phyloP scores from a whole-genome alignment of 2,888 invertebrate species.

The Sarcophaga rosellei region DNA sequence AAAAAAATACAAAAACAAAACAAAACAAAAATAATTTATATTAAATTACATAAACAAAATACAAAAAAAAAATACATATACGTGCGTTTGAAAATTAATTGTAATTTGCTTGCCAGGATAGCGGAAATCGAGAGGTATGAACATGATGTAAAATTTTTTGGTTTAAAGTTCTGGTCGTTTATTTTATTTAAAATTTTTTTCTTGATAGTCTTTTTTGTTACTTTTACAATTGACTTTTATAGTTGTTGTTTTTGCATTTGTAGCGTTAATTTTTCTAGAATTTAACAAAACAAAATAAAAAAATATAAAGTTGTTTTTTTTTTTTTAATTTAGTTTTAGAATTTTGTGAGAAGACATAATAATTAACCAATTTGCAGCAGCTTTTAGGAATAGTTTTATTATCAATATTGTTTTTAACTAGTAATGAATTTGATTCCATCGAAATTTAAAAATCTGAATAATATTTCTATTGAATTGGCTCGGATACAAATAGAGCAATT shows the following conservation, averaged over 20 bases:
- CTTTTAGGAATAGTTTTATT: too few species aligned
- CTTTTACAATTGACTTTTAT: neutral
- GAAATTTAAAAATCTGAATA: too few species aligned
- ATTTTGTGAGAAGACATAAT: neutral
- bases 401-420: too few species aligned
- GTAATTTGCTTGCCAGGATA: slow-evolving; percentile 84
- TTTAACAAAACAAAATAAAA: neutral
- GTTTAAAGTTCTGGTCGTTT: slow-evolving; percentile 35
- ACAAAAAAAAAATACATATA: slow-evolving; percentile 41
- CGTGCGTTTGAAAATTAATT: slow-evolving; percentile 69
- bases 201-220: neutral
- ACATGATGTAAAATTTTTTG: slow-evolving; percentile 41
- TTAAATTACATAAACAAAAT: slow-evolving; percentile 38
- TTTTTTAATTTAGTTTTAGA: neutral
- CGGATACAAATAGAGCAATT: too few species aligned
- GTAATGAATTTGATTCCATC: too few species aligned
- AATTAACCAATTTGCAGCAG: too few species aligned
- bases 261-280: slow-evolving; percentile 5
- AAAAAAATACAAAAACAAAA: slow-evolving; percentile 63
- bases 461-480: too few species aligned
- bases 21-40: slow-evolving; percentile 54
- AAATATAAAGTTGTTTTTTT: neutral
- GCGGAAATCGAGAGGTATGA: slow-evolving; percentile 88
- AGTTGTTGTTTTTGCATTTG: slow-evolving; percentile 9
- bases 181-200: slow-evolving; percentile 6